Evolutionary conservation across 2,113 vertebrate species (phyloP), one percentile per base, ranked within the genome.

Genomic region (Arenaria interpres): DNA sequence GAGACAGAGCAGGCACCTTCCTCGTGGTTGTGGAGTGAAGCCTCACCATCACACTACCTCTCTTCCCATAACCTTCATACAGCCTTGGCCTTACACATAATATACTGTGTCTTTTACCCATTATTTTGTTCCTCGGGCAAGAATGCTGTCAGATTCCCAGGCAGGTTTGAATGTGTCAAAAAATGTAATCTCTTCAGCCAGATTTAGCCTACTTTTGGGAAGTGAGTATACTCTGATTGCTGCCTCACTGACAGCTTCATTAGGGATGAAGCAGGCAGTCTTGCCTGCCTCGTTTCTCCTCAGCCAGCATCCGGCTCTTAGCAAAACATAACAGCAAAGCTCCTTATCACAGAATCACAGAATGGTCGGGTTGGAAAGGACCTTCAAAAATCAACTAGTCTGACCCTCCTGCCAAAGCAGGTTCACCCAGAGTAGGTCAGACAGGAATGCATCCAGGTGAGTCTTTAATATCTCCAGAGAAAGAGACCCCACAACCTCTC

Each of bases 241-340:
- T 90, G 51, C 60, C 87, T 90, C 35, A 22, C 89, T 95, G 96
- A 95, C 92, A 94, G 94, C 80, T 96, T 96, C 90, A 91, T 96
- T 81, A 94, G 66, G 85, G 64, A 60, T 39, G 85, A 96, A 45
- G 63, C 28, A 45, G 63, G 20, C 51, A 88, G 71, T 67, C 24
- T 50, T 66, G 46, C 37, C 33, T 63, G 60, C 60, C 72, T 67
- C 12, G 1, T 43, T 33, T 54, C 35, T 59, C 43, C 46, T n/a
- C 73, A 96, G 46, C 16, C 35, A 67, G 18, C 72, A 83, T 41
- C 35, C 85, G 74, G 28, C 25, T 62, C 22, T 28, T 22, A 71
- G 39, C 56, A 68, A 90, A 96, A 69, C n/a, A 25, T 24, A 75
- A 51, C 9, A 85, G 6, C 50, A 67, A 45, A 68, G 30, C 10